A percentile compares a stretch with the other conserved stretches of the same genome.
These are phyloP conservation scores for Pygocentrus nattereri DNA, from an alignment of 2,797 vertebrate genomes.

Conservation along the genomic window DNA sequence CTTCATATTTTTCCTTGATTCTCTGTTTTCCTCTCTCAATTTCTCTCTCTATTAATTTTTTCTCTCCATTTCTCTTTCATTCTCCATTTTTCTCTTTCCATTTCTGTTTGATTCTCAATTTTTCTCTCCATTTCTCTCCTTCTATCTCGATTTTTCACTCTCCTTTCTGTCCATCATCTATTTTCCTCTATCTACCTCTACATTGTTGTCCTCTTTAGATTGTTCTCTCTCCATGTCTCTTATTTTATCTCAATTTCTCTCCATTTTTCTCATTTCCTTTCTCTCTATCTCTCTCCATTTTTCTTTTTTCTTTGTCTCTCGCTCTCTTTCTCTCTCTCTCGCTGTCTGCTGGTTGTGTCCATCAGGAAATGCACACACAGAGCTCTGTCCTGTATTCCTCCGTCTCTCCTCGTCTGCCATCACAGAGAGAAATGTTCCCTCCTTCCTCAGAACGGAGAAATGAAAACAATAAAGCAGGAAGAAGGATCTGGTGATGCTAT, in stretches of 20 bases:
- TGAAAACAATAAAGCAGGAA: slow-evolving; percentile 7
- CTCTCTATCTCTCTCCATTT: neutral
- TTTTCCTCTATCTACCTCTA: neutral
- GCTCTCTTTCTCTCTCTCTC: neutral
- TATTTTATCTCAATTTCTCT: too few species aligned
- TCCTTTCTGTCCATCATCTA: neutral
- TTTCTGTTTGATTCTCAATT: too few species aligned
- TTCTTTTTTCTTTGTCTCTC: slow-evolving; percentile 39
- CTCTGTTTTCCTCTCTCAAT: too few species aligned
- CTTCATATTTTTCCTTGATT: neutral
- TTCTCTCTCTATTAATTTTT: too few species aligned
- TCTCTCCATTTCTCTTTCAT: neutral
- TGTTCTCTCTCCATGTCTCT: neutral
- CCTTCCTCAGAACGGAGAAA: neutral
- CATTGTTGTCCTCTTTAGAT: neutral
- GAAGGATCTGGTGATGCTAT: neutral
- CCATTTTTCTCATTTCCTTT: too few species aligned
- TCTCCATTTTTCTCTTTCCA: too few species aligned
- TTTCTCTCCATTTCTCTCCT: too few species aligned
- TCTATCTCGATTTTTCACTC: neutral
- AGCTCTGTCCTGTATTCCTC: neutral
- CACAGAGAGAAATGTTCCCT: neutral
- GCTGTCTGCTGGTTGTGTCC: neutral
- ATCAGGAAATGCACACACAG: neutral
- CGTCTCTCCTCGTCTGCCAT: neutral